phyloP scores from a whole-genome alignment of 2,888 invertebrate species.

The Drosophila acutilabella region DNA sequence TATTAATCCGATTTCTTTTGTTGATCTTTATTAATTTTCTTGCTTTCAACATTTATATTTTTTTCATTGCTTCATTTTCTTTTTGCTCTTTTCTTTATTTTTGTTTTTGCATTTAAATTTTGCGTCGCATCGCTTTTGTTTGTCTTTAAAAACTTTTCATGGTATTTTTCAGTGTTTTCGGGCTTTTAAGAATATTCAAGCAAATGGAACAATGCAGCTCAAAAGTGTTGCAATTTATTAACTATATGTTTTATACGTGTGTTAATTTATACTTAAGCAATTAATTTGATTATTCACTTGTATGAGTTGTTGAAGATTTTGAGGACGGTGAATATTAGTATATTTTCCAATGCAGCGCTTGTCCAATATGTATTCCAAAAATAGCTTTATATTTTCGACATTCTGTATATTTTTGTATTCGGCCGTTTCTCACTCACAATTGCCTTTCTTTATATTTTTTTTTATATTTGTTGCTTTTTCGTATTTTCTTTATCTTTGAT shows the following conservation, averaged over 20 bases:
- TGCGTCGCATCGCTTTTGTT: conserved; percentile 47
- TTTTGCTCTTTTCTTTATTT: neutral
- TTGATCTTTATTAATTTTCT: conserved; percentile 46
- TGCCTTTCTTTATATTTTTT: conserved; percentile 62
- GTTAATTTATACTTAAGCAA: conserved; percentile 18
- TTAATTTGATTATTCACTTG: conserved; percentile 45
- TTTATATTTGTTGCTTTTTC: conserved; percentile 61
- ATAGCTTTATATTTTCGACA: conserved; percentile 78
- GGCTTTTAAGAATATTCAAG: conserved; percentile 22
- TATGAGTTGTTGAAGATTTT: conserved; percentile 2
- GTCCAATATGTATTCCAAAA: conserved; percentile 75
- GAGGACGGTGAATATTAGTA: conserved; percentile 16
- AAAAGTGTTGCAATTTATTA: conserved; percentile 23
- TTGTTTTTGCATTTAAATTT: conserved; percentile 30
- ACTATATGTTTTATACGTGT: conserved; percentile 23
- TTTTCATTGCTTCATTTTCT: neutral
- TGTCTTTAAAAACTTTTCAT: conserved; percentile 43
- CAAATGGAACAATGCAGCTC: conserved; percentile 16
- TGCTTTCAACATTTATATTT: neutral
- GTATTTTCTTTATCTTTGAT: conserved; percentile 32
- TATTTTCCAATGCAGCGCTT: conserved; percentile 66
- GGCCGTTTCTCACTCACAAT: conserved; percentile 65
- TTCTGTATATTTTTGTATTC: conserved; percentile 60
- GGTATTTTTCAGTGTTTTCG: conserved; percentile 1
- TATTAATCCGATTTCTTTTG: conserved; percentile 36